These are phyloP conservation scores for Pomacea canaliculata DNA, from an alignment of 2,888 invertebrate species.

Conservation along the genomic window DNA sequence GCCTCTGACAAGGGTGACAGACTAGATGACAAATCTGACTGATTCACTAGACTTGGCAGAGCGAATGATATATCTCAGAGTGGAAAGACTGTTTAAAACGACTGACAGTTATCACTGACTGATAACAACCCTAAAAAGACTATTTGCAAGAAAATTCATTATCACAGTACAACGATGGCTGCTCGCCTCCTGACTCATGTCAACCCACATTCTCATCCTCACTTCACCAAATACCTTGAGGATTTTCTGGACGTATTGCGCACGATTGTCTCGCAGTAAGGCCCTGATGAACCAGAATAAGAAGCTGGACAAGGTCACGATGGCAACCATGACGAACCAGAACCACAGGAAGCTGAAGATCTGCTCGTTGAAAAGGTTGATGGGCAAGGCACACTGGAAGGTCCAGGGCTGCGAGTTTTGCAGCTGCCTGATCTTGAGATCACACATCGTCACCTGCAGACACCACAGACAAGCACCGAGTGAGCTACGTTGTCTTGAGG, in stretches of 20 bases:
- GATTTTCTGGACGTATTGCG: conserved; percentile 53
- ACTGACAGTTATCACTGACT: too few species aligned
- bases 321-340: conserved; percentile 58
- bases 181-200: too few species aligned
- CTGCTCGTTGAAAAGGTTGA: conserved; percentile 64
- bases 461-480: not conserved
- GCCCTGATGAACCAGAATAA: conserved; percentile 45
- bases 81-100: too few species aligned
- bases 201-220: too few species aligned
- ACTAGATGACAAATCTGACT: too few species aligned
- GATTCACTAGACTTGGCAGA: too few species aligned
- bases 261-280: conserved; percentile 52
- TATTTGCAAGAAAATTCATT: too few species aligned
- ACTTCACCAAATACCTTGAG: too few species aligned
- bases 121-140: too few species aligned
- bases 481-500: not conserved
- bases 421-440: conserved; percentile 36
- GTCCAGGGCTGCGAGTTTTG: conserved; percentile 31
- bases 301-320: conserved; percentile 49
- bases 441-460: conserved; percentile 39
- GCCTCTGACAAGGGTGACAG: too few species aligned
- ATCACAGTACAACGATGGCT: too few species aligned
- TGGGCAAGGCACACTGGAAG: conserved; percentile 53
- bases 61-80: too few species aligned
- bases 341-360: conserved; percentile 61